Evolutionary conservation across 53 echinoderm and acorn worm genomes (phyloP).

Genomic region (Hippasteria phrygiana): DNA sequence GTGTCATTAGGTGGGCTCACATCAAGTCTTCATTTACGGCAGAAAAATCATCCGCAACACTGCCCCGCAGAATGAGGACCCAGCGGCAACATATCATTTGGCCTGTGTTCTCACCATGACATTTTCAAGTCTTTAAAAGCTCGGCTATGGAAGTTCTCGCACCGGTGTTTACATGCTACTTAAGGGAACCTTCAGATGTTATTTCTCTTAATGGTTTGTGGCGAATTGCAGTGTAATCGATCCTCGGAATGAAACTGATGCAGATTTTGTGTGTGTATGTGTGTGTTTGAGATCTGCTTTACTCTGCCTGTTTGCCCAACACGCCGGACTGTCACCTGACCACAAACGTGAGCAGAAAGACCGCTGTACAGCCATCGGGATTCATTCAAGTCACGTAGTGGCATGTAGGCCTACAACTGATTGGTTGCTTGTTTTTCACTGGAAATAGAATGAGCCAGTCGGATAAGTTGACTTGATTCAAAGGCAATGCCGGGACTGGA

Average conservation of each 20-base stretch:
- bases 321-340: neutral
- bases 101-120: slow-evolving; percentile 7
- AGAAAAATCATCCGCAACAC: neutral
- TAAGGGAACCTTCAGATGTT: slow-evolving; percentile 22
- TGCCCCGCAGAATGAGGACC: neutral
- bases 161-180: slow-evolving; percentile 50
- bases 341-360: too few species aligned
- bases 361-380: too few species aligned
- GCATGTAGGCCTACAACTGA: too few species aligned
- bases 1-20: neutral
- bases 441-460: too few species aligned
- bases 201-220: slow-evolving; percentile 53
- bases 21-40: neutral
- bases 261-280: neutral
- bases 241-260: slow-evolving; percentile 5
- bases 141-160: neutral
- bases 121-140: slow-evolving; percentile 56
- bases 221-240: slow-evolving; percentile 37
- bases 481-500: too few species aligned
- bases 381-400: too few species aligned
- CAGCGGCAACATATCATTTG: slow-evolving; percentile 11
- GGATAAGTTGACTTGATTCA: too few species aligned
- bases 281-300: neutral
- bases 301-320: neutral
- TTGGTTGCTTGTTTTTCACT: too few species aligned